Evolutionary conservation across 2,797 vertebrate species (phyloP).

Genomic region (Phrynocephalus forsythii): DNA sequence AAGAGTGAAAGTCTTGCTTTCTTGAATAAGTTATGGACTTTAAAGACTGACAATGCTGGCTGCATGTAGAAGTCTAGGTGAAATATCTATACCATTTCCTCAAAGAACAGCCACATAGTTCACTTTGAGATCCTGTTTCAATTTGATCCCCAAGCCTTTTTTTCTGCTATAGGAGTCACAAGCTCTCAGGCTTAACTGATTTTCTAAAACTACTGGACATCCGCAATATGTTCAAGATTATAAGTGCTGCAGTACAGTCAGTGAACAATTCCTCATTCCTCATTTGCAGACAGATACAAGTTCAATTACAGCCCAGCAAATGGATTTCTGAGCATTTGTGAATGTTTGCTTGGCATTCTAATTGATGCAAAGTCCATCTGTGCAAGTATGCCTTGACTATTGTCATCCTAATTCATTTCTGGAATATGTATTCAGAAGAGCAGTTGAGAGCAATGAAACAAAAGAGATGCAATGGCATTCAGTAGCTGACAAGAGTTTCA

Average conservation of each 20-base stretch:
- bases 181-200: constrained; percentile 31
- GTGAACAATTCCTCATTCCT: constrained; percentile 19
- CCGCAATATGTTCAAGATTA: not conserved
- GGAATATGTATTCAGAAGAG: constrained; percentile 22
- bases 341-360: not conserved
- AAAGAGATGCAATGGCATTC: not conserved
- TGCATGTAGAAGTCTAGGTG: not conserved
- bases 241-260: constrained; percentile 28
- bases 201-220: not conserved
- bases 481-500: constrained; percentile 3
- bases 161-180: constrained; percentile 10
- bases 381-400: constrained; percentile 12
- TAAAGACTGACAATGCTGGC: not conserved
- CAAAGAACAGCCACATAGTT: not conserved
- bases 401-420: constrained; percentile 19
- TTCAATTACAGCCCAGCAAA: constrained; percentile 21
- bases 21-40: not conserved
- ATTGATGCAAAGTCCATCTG: constrained; percentile 19
- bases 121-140: not conserved
- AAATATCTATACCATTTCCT: not conserved
- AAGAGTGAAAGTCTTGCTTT: not conserved
- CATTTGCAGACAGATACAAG: constrained; percentile 28
- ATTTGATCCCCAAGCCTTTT: not conserved
- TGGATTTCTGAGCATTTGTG: not conserved
- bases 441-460: constrained; percentile 10